Conservation (phyloP, 2,888 invertebrate genomes). For the Leucozona laternaria region DNA sequence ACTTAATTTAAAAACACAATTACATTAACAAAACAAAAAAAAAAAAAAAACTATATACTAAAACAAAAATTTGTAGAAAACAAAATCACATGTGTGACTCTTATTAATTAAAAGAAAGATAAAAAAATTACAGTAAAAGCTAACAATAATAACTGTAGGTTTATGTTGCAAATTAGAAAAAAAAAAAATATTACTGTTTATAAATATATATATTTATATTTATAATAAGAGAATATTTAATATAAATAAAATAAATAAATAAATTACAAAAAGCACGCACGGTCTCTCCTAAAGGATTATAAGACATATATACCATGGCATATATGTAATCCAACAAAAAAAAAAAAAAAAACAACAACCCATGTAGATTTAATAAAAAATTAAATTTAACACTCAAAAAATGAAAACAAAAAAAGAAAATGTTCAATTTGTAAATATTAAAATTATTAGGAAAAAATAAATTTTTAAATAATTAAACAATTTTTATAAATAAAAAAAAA, state of each 20-base stretch:
- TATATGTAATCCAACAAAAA: slow-evolving; percentile 75
- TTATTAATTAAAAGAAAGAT: slow-evolving; percentile 40
- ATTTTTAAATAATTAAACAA: slow-evolving; percentile 66
- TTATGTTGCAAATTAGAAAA: slow-evolving; percentile 67
- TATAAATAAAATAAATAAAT: slow-evolving; percentile 52
- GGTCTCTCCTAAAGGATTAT: slow-evolving; percentile 76
- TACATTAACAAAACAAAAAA: slow-evolving; percentile 31
- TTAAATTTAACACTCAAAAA: slow-evolving; percentile 26
- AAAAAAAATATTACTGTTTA: slow-evolving; percentile 65
- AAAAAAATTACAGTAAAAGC: slow-evolving; percentile 65
- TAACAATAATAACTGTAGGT: slow-evolving; percentile 74
- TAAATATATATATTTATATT: slow-evolving; percentile 72
- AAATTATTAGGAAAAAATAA: slow-evolving; percentile 76
- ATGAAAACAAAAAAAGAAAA: slow-evolving; percentile 53
- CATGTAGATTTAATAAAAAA: slow-evolving; percentile 69
- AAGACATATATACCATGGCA: slow-evolving; percentile 71
- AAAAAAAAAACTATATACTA: slow-evolving; percentile 20
- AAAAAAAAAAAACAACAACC: slow-evolving; percentile 44
- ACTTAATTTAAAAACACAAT: slow-evolving; percentile 65
- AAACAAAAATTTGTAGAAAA: slow-evolving; percentile 63
- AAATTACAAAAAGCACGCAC: slow-evolving; percentile 74
- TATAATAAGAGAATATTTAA: slow-evolving; percentile 64
- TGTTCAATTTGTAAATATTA: slow-evolving; percentile 77
- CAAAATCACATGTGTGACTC: slow-evolving; percentile 68
- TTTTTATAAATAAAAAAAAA: slow-evolving; percentile 43